Conservation (phyloP, 2,888 invertebrate species). For the Macaria notata region DNA sequence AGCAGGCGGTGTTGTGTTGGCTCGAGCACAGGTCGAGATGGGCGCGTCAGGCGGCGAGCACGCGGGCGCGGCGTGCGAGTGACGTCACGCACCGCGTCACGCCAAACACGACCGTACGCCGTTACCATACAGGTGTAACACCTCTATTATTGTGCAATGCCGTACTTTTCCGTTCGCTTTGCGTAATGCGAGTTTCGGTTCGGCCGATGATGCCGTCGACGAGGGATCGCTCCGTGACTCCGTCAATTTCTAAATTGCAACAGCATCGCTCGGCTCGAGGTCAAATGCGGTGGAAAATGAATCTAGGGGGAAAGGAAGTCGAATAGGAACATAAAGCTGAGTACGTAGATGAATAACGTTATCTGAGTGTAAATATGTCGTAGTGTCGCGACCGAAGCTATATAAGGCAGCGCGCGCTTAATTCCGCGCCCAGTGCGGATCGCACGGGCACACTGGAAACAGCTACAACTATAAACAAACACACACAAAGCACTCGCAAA, state of each 20-base stretch:
- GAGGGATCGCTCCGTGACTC: constrained; percentile 8
- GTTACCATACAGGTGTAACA: constrained; percentile 44
- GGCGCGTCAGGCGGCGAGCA: constrained; percentile 62
- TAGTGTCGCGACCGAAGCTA: constrained; percentile 50
- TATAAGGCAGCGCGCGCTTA: constrained; percentile 60
- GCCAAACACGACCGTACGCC: constrained; percentile 35
- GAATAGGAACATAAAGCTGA: constrained; percentile 29
- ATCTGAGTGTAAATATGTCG: constrained; percentile 41
- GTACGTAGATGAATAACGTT: constrained; percentile 26
- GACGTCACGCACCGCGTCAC: constrained; percentile 64
- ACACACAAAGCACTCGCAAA: constrained; percentile 9
- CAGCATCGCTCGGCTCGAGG: background rate
- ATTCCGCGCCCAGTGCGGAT: constrained; percentile 72
- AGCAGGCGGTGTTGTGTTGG: constrained; percentile 16
- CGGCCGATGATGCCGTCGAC: constrained; percentile 10
- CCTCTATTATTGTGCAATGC: constrained; percentile 17
- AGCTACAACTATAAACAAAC: constrained; percentile 25
- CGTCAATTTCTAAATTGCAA: constrained; percentile 12
- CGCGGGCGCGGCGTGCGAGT: constrained; percentile 57
- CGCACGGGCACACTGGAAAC: constrained; percentile 70
- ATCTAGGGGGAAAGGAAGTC: constrained; percentile 1
- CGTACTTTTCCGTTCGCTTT: constrained; percentile 65
- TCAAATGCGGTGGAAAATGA: background rate
- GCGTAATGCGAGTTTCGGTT: constrained; percentile 42
- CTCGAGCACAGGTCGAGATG: constrained; percentile 41